Evolutionary conservation across 2,888 invertebrate species (phyloP).

Genomic region (Xylota sylvarum): DNA sequence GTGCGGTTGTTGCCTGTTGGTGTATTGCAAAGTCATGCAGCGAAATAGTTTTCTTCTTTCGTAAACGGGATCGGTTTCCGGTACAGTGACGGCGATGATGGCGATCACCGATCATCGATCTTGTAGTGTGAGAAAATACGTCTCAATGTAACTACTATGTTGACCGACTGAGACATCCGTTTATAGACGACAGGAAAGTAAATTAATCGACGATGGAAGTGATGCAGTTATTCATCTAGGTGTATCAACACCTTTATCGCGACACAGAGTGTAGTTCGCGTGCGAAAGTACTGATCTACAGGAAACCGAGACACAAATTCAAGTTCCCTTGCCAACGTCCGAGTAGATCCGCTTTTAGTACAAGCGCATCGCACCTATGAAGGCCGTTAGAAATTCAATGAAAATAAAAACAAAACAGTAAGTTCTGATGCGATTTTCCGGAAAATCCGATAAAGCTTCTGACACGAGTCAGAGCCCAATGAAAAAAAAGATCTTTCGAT

Average conservation of each 20-base stretch:
- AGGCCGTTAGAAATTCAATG: constrained; percentile 35
- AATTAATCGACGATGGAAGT: constrained; percentile 46
- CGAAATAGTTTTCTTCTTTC: constrained; percentile 59
- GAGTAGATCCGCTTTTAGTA: constrained; percentile 60
- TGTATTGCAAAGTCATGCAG: constrained; percentile 32
- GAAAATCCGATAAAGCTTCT: constrained; percentile 65
- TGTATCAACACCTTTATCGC: constrained; percentile 44
- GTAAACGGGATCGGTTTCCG: constrained; percentile 76
- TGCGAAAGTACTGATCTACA: constrained; percentile 54
- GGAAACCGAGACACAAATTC: constrained; percentile 63
- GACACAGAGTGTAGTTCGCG: constrained; percentile 11
- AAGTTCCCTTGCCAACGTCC: constrained; percentile 33
- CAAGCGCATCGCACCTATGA: constrained; percentile 7
- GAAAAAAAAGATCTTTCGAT: constrained; percentile 38
- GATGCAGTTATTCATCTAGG: constrained; percentile 48
- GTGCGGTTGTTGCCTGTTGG: not conserved
- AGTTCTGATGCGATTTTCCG: constrained; percentile 70
- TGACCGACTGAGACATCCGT: constrained; percentile 73
- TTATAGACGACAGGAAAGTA: constrained; percentile 64
- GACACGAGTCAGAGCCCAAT: constrained; percentile 45
- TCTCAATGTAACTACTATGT: constrained; percentile 29
- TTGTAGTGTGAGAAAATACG: constrained; percentile 69
- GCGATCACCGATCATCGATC: constrained; percentile 42
- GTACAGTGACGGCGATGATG: constrained; percentile 41
- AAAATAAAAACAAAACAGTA: constrained; percentile 11